phyloP scores from a whole-genome alignment of 2,113 vertebrate genomes.

The Heliornis fulica region DNA sequence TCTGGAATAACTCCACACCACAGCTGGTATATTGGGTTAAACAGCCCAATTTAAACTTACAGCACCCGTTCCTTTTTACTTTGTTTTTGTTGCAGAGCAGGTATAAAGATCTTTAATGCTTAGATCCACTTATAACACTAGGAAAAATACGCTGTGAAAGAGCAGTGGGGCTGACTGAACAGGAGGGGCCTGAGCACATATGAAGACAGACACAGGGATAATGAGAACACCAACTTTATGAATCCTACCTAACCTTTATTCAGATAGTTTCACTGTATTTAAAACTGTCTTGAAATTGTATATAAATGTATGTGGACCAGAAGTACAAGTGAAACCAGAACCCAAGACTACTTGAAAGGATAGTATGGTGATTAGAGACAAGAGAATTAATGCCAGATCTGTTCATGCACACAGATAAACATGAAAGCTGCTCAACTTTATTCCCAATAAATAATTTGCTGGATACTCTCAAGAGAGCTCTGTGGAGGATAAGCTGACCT shows the following conservation, averaged over 20 bases:
- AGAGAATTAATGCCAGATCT: constrained; percentile 4
- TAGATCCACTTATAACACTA: constrained; percentile 36
- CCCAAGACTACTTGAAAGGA: neutral
- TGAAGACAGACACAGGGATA: neutral
- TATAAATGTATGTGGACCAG: neutral
- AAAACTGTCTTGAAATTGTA: neutral
- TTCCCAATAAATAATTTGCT: constrained; percentile 70
- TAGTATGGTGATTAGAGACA: neutral
- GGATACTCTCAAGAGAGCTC: constrained; percentile 64
- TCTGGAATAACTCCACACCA: constrained; percentile 41
- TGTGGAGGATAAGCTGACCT: constrained; percentile 45
- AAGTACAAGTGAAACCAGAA: neutral
- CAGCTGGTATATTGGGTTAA: constrained; percentile 9
- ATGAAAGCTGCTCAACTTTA: constrained; percentile 41
- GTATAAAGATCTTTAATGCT: constrained; percentile 62
- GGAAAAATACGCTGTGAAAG: neutral
- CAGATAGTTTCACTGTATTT: neutral
- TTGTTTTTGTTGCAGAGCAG: constrained; percentile 11
- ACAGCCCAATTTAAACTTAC: neutral
- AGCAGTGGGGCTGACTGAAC: neutral
- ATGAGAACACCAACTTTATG: neutral
- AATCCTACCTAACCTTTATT: neutral
- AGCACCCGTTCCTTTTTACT: neutral
- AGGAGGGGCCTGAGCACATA: neutral
- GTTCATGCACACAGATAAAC: neutral